These are phyloP conservation scores for Melanotaenia parkinsoni DNA, from an alignment of 2,797 vertebrate species.

Conservation along the genomic window DNA sequence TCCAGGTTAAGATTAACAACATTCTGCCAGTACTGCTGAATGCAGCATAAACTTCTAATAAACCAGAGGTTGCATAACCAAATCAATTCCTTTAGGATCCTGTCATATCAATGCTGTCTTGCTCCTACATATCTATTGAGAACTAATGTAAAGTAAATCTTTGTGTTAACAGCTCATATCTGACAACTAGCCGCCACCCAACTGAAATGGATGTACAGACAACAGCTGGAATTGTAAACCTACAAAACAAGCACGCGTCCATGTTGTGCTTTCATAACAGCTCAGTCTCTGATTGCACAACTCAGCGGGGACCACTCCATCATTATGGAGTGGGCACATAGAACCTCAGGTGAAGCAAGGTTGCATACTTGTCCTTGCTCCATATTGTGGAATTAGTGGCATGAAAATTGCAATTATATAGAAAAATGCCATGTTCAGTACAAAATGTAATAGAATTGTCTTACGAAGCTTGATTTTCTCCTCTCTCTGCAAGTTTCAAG, in stretches of 20 bases:
- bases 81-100: neutral
- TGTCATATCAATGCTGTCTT: neutral
- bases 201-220: constrained; percentile 2
- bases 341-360: neutral
- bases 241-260: neutral
- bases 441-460: constrained; percentile 23
- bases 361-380: constrained; percentile 1
- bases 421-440: constrained; percentile 14
- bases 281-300: neutral
- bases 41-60: neutral
- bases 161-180: neutral
- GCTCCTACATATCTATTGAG: neutral
- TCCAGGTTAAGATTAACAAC: neutral
- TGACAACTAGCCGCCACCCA: neutral
- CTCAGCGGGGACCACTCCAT: neutral
- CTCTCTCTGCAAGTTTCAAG: constrained; percentile 15
- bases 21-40: neutral
- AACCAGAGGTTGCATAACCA: neutral
- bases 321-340: neutral
- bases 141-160: neutral
- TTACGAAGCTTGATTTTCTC: neutral
- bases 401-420: constrained; percentile 4
- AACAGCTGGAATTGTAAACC: neutral
- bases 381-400: neutral
- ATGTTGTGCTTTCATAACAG: constrained; percentile 4